Base-by-base conservation (phyloP, 2,113 vertebrate genomes). In the Ptilorrhoa leucosticta region DNA sequence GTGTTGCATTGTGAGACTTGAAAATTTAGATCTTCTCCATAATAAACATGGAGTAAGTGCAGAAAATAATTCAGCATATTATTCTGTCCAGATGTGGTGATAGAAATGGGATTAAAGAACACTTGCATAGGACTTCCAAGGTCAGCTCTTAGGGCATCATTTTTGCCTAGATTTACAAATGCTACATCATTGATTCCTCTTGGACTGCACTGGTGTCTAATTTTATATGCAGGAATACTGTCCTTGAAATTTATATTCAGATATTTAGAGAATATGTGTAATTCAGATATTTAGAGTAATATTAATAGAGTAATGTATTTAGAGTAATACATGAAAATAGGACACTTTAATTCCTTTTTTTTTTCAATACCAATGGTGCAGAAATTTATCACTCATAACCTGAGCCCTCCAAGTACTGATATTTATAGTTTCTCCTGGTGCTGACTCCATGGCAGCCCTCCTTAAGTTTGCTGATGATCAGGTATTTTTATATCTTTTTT, bases 391-490 rank as follows among this genome's bases (percentile, higher is more conserved):
- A 96, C 48, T 51, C 80, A 58, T 58, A 98, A 95, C 75, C 71
- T 99, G 96, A 98, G 99, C 3, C 97, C 79, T 33, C 68, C 81
- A 22, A 19, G 97, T 98, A 0, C 96, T 99, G 73, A 98, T 99
- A 92, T 99, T 99, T 72, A 94, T 99, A 82, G 97, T 99, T 53
- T 99, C 98, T 37, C 98, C 99, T 6, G 98, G 98, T 37, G 98
- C 98, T 0, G 98, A 99, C 91, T 99, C 98, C 35, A 99, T 98
- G 99, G 98, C 98, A 28, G 98, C 98, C 3, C 97, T 99, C 84
- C 95, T 99, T 17, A 99, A 98, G 90, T 99, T 99, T 83, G 98
- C 98, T 69, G 98, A 98, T 58, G 98, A 99, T 95, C 98, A 98
- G 98, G 98, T 99, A 97, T 76, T 72, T 75, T 47, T 61, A 14